Evolutionary conservation across 1,140 invertebrate species (phyloP).

Genomic region (Cyrtorhinus lividipennis): DNA sequence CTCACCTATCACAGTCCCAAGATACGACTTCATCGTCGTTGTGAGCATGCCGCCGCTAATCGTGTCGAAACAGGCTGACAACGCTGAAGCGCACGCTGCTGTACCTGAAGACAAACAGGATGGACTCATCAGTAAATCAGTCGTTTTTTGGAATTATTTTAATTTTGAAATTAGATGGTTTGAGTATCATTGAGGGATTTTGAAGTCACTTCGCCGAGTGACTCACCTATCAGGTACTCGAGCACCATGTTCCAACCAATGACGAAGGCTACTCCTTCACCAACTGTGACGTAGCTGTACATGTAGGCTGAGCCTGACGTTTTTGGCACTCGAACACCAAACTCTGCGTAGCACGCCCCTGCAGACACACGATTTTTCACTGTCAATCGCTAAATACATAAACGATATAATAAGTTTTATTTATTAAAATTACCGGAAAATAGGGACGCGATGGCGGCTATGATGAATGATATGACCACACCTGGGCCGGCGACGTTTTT

Average conservation of each 20-base stretch:
- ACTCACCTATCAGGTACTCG: conserved; percentile 68
- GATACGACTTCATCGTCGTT: conserved; percentile 40
- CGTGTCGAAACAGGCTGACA: conserved; percentile 81
- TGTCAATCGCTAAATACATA: too few relatives aligned
- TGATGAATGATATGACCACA: conserved; percentile 74
- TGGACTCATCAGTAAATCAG: too few relatives aligned
- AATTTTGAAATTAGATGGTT: too few relatives aligned
- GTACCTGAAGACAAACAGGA: conserved; percentile 33
- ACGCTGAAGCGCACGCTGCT: conserved; percentile 77
- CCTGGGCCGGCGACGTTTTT: conserved; percentile 73
- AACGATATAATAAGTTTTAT: too few relatives aligned
- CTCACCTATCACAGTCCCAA: conserved; percentile 71
- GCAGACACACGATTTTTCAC: too few relatives aligned
- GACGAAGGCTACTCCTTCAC: conserved; percentile 90
- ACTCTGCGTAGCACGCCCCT: conserved; percentile 92
- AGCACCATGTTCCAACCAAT: conserved; percentile 97
- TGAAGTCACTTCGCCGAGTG: too few relatives aligned
- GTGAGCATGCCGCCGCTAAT: conserved; percentile 60
- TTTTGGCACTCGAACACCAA: conserved; percentile 87
- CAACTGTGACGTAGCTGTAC: conserved; percentile 93
- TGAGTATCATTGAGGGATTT: too few relatives aligned
- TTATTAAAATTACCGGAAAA: conserved; percentile 85
- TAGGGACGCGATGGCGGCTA: conserved; percentile 77
- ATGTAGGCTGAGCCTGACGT: conserved; percentile 94
- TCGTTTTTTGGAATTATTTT: too few relatives aligned